phyloP scores from a whole-genome alignment of 2,888 invertebrate genomes.

The Mesorhabditis spiculigera region DNA sequence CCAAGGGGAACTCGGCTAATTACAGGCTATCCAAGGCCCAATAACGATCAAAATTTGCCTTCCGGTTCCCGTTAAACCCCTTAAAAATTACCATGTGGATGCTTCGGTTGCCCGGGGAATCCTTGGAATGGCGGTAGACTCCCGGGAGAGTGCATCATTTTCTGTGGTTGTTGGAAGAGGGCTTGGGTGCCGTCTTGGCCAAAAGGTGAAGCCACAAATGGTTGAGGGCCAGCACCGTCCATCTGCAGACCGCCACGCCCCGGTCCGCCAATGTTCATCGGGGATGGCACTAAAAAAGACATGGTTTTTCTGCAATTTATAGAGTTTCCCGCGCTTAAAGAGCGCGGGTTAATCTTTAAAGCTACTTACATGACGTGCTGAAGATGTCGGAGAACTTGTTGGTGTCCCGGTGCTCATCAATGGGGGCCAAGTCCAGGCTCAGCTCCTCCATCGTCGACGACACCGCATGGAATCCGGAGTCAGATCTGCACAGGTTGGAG shows the following conservation, averaged over 20 bases:
- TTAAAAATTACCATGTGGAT: background rate
- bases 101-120: background rate
- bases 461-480: conserved; percentile 36
- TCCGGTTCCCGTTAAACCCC: too few relatives aligned
- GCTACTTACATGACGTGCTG: background rate
- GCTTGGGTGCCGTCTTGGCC: background rate
- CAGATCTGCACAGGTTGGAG: conserved; percentile 33
- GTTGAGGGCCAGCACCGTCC: background rate
- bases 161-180: background rate
- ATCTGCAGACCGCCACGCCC: background rate
- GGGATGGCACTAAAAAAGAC: background rate
- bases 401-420: conserved; percentile 26
- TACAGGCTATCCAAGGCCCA: too few relatives aligned
- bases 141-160: background rate
- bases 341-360: background rate
- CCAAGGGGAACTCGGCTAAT: too few relatives aligned
- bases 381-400: background rate
- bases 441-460: conserved; percentile 35
- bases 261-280: background rate
- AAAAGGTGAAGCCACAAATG: background rate
- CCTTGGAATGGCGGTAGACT: background rate
- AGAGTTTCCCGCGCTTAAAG: too few relatives aligned
- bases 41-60: too few relatives aligned
- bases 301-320: too few relatives aligned
- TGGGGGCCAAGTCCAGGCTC: conserved; percentile 36